Conservation (phyloP, 2,888 invertebrate genomes). For the Meliscaeva auricollis region DNA sequence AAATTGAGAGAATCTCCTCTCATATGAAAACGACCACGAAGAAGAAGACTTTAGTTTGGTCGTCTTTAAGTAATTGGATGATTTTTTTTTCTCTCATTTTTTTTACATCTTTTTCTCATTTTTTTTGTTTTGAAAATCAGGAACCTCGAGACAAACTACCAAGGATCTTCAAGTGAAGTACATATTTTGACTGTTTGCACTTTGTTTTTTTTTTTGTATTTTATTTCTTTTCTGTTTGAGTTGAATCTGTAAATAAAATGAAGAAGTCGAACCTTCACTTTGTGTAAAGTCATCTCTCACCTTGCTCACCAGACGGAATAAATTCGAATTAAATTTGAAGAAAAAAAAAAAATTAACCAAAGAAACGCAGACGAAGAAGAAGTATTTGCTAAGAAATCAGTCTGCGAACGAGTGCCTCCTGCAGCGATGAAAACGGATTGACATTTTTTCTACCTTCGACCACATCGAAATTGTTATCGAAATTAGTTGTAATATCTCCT, state of each 20-base stretch:
- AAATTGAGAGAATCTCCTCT: not conserved
- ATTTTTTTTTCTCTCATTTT: constrained; percentile 35
- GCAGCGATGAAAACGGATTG: constrained; percentile 45
- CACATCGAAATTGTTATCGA: constrained; percentile 28
- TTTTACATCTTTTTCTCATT: too few species aligned
- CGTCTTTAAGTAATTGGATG: constrained; percentile 70
- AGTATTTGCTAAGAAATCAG: constrained; percentile 55
- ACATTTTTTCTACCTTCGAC: constrained; percentile 35
- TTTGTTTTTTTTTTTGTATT: constrained; percentile 28
- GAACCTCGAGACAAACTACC: not conserved
- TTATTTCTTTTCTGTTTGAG: constrained; percentile 8
- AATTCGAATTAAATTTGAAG: constrained; percentile 62
- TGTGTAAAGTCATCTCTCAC: constrained; percentile 52
- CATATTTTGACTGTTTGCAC: constrained; percentile 49
- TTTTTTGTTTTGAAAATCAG: constrained; percentile 36
- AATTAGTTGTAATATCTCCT: too few species aligned
- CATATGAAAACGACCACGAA: not conserved
- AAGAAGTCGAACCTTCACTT: not conserved
- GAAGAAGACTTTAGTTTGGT: constrained; percentile 11
- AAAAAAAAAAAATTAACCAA: constrained; percentile 13
- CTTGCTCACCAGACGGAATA: constrained; percentile 73
- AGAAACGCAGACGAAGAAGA: not conserved
- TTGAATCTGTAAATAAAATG: constrained; percentile 61
- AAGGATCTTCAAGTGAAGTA: constrained; percentile 40
- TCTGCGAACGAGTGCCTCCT: constrained; percentile 26